Conservation (phyloP, 1,140 invertebrate species). For the Ceratina australensis region DNA sequence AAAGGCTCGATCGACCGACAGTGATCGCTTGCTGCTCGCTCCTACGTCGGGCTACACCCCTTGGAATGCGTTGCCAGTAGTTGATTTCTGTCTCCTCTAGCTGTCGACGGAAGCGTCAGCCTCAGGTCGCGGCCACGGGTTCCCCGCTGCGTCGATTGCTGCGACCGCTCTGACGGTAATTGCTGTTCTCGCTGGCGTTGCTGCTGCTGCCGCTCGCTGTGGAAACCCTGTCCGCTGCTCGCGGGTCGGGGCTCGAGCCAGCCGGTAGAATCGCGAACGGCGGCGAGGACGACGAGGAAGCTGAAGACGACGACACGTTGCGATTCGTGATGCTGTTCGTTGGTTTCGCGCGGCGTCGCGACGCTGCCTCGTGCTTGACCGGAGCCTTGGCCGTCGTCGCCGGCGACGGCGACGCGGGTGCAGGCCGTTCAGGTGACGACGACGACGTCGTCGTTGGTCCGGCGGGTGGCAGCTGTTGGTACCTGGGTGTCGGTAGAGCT, state of each 20-base stretch:
- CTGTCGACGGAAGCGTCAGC: slow-evolving; percentile 34
- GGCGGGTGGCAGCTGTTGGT: slow-evolving; percentile 34
- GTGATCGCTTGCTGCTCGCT: slow-evolving; percentile 31
- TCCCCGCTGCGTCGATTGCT: slow-evolving; percentile 40
- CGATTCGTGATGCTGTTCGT: slow-evolving; percentile 3
- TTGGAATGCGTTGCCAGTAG: slow-evolving; percentile 61
- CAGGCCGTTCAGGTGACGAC: slow-evolving; percentile 20
- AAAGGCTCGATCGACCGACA: slow-evolving; percentile 12
- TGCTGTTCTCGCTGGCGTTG: neutral
- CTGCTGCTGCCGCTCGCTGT: neutral
- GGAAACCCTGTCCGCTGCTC: neutral
- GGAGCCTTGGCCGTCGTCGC: slow-evolving; percentile 46
- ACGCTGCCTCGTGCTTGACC: neutral
- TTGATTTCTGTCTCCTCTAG: slow-evolving; percentile 56
- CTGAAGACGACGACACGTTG: slow-evolving; percentile 9
- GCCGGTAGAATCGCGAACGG: slow-evolving; percentile 33
- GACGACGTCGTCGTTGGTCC: slow-evolving; percentile 47
- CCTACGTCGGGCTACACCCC: slow-evolving; percentile 26
- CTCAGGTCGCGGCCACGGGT: slow-evolving; percentile 57
- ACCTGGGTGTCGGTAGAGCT: slow-evolving; percentile 23
- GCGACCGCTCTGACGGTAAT: slow-evolving; percentile 5
- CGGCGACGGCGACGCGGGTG: slow-evolving; percentile 36
- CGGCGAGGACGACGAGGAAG: slow-evolving; percentile 38
- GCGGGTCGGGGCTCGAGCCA: slow-evolving; percentile 9
- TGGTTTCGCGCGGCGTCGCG: slow-evolving; percentile 22